Evolutionary conservation across 1,140 invertebrate genomes (phyloP), one percentile per base, ranked within the genome.

Genomic region (Aleiodes sp.): DNA sequence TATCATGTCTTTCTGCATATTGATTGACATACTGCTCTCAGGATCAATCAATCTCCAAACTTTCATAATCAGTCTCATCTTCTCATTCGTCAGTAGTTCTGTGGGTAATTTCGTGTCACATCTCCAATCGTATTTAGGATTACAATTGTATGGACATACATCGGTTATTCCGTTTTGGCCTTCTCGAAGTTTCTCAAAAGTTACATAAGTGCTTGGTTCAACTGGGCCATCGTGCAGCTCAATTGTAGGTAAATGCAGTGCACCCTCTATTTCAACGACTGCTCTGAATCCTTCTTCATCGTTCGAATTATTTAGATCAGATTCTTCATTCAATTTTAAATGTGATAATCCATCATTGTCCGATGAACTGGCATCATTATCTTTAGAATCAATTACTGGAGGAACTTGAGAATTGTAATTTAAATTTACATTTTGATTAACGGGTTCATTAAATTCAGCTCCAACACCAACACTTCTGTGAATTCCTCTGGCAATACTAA

Each of bases 61-160:
- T 82, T 90, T 91, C 46, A 91, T 75, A 26, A 90, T 88, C 12
- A 91, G 81, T 31, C 86, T 84, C 74, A 88, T 89, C 65, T 89
- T 82, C 68, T 85, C 82, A 88, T 89, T 88, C 70, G 76, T 85
- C 26, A 90, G 73, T 59, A 89, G 83, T 63, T 90, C 88, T 35
- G 75, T 72, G 2, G 86, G 80, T n/a, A 89, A 77, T 69, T 77
- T 75, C 19, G 87, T 86, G 43, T 88, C 87, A 74, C 87, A 87
- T 73, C 82, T 85, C 83, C 86, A 87, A 61, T 88, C 83, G 88
- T 89, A 91, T 46, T 84, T 82, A 1, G 90, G 90, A 72, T 86
- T 86, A 0, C 85, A 87, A 65, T 78, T 88, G 67, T 84, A 86
- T 10, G 86, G 77, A 35, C 84, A 84, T 62, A 90, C 78, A 71